Base-by-base conservation (phyloP, 2,888 invertebrate genomes). In the Mythimna vitellina region DNA sequence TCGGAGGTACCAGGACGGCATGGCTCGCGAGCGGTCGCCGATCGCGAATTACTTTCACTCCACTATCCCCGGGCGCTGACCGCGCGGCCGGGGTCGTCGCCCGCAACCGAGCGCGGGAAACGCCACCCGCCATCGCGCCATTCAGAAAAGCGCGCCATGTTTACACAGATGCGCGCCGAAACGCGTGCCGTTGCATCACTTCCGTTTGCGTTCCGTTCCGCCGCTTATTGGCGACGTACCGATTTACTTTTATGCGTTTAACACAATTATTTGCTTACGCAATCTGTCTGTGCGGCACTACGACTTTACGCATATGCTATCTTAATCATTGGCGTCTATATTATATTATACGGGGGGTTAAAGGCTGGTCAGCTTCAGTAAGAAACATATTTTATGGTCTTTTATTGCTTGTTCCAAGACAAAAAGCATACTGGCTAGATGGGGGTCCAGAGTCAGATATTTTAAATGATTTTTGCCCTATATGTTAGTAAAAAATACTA, bases 41-140 rank as follows among this genome's bases (percentile, higher is more conserved):
- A 84, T 94, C 93, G 95, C 95, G 95, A 96, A 96, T 95, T 95
- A 96, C 96, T 96, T 96, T 96, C 96, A 96, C 96, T 96, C 92
- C 91, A 91, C 93, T 95, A 93, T 95, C 95, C 95, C 93, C 95
- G 95, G 92, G 92, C 92, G 95, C 91, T 94, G 94, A 94, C 95
- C 95, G 94, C 85, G 90, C 89, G 89, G 87, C 89, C 90, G 92
- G 93, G 96, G 93, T 95, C 95, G 95, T 89, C 94, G 96, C 86
- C 93, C 94, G 92, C 85, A 73, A 82, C 87, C 91, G 91, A 91
- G 93, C 94, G 95, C 95, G 94, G 94, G 94, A 95, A 94, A 93
- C 93, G 92, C 93, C 88, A 86, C 89, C 92, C 90, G 91, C 89
- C 90, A 89, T 87, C 90, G 87, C 87, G 93, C 95, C 95, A 96